Conservation (phyloP, 2,113 vertebrate species). For the Mastomys coucha region DNA sequence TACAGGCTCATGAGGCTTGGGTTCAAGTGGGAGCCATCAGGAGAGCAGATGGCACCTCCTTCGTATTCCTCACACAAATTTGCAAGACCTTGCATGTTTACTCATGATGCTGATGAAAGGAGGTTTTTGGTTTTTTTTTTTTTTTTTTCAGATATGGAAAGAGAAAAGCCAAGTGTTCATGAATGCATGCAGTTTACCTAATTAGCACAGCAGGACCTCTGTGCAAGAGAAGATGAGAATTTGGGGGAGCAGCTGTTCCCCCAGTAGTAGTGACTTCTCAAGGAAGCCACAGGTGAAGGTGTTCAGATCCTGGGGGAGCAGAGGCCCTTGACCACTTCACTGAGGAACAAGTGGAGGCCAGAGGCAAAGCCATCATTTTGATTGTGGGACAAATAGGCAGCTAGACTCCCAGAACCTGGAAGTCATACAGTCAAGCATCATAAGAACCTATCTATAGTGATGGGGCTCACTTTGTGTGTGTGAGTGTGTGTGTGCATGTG, state of each 20-base stretch:
- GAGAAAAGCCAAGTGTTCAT: not conserved
- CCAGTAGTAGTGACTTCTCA: not conserved
- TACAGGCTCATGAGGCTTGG: not conserved
- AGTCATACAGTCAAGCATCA: accelerated
- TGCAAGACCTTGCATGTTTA: constrained; percentile 52
- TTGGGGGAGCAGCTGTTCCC: constrained; percentile 60
- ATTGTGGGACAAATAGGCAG: accelerated
- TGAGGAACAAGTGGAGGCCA: not conserved
- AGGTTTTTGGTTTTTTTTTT: not conserved
- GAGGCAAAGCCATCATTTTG: not conserved
- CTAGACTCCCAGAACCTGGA: not conserved
- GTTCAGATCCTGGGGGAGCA: not conserved
- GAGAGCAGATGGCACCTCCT: not conserved
- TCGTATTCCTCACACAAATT: not conserved
- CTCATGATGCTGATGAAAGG: constrained; percentile 40
- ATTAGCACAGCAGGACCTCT: constrained; percentile 41
- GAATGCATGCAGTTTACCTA: not conserved
- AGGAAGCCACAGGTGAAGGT: not conserved
- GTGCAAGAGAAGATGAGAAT: not conserved
- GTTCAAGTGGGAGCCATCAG: not conserved
- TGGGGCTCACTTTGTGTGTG: not conserved
- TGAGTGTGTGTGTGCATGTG: not conserved
- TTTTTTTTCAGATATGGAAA: not conserved
- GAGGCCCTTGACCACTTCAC: not conserved
- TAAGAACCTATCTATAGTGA: not conserved